phyloP scores from a whole-genome alignment of 2,888 invertebrate species.

The Cactoblastis cactorum region DNA sequence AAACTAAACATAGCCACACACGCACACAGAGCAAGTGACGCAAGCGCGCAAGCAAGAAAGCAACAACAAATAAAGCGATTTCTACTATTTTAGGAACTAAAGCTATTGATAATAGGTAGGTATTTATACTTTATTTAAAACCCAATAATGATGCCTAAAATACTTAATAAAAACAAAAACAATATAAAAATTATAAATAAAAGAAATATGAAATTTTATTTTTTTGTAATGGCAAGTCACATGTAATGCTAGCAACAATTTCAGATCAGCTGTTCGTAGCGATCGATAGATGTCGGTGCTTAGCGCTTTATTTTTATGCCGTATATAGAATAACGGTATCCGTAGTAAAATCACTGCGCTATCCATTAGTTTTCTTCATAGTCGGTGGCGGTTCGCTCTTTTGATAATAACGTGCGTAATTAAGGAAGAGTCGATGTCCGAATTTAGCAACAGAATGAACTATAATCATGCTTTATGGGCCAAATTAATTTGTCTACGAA shows the following conservation, averaged over 20 bases:
- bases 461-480: conserved; percentile 40
- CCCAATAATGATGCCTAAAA: too few species aligned
- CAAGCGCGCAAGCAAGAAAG: conserved; percentile 25
- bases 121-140: not conserved
- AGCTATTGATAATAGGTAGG: not conserved
- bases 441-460: conserved; percentile 45
- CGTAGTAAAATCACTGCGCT: conserved; percentile 66
- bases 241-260: conserved; percentile 46
- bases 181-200: not conserved
- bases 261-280: conserved; percentile 58
- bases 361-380: conserved; percentile 56
- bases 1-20: not conserved
- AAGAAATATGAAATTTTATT: not conserved
- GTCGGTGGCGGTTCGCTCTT: conserved; percentile 52
- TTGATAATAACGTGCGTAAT: conserved; percentile 47
- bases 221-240: conserved; percentile 7
- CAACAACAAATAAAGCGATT: not conserved
- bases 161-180: too few species aligned
- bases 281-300: conserved; percentile 78
- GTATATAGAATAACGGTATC: conserved; percentile 67
- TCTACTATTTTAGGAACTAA: not conserved
- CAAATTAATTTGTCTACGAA: conserved; percentile 27
- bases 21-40: conserved; percentile 23
- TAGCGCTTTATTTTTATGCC: conserved; percentile 74
- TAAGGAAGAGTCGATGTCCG: conserved; percentile 52